These are phyloP conservation scores for Maniola hyperantus DNA, from an alignment of 2,888 invertebrate species.

Conservation along the genomic window DNA sequence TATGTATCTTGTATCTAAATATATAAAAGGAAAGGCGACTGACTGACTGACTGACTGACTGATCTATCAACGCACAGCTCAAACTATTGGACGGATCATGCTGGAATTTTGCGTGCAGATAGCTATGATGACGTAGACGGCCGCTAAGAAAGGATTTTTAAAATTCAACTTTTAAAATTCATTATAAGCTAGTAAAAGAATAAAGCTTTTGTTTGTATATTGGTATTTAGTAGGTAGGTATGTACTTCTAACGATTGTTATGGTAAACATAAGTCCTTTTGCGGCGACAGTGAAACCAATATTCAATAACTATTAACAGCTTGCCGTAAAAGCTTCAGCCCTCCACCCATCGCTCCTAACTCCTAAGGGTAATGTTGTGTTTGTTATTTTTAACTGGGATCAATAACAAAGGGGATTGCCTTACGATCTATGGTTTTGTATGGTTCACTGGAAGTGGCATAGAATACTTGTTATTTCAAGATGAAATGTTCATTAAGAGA, in stretches of 20 bases:
- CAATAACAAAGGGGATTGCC: slow-evolving; percentile 60
- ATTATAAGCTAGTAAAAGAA: too few relatives aligned
- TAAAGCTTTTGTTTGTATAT: too few relatives aligned
- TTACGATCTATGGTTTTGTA: slow-evolving; percentile 29
- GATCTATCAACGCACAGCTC: too few relatives aligned
- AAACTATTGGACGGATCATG: too few relatives aligned
- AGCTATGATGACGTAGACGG: too few relatives aligned
- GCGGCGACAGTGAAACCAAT: slow-evolving; percentile 17
- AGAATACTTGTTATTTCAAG: neutral
- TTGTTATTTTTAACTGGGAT: slow-evolving; percentile 71
- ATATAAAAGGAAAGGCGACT: too few relatives aligned
- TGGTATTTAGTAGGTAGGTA: too few relatives aligned
- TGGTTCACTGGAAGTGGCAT: slow-evolving; percentile 42
- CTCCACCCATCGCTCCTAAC: neutral
- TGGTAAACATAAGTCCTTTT: slow-evolving; percentile 5
- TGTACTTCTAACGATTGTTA: neutral
- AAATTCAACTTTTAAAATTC: too few relatives aligned
- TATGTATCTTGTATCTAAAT: too few relatives aligned
- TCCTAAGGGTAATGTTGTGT: slow-evolving; percentile 59
- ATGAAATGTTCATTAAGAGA: neutral
- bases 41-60: too few relatives aligned
- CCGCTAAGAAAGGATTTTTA: too few relatives aligned
- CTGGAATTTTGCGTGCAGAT: too few relatives aligned
- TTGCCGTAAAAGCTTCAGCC: slow-evolving; percentile 30
- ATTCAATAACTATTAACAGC: slow-evolving; percentile 39